Conservation (phyloP, 2,113 vertebrate genomes). For the Xiphias gladius region DNA sequence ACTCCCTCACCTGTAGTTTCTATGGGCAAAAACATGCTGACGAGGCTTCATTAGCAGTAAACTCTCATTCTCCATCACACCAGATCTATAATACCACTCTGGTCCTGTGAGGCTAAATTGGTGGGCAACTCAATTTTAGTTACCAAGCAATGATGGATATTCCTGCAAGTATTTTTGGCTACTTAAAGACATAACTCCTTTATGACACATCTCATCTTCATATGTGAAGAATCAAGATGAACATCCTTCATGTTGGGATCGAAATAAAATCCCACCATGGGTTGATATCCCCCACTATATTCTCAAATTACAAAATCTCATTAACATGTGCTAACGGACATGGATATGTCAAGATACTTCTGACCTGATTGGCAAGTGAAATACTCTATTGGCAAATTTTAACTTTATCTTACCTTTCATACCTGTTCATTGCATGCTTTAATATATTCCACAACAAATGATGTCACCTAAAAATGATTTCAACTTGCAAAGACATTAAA, state of each 20-base stretch:
- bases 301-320: not conserved
- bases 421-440: not conserved
- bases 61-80: not conserved
- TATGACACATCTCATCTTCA: not conserved
- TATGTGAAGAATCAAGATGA: not conserved
- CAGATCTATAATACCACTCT: not conserved
- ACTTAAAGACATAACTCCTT: not conserved
- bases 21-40: not conserved
- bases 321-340: not conserved
- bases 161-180: slow-evolving; percentile 33
- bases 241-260: not conserved
- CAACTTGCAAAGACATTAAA: not conserved
- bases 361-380: not conserved
- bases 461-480: not conserved
- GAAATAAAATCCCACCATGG: not conserved
- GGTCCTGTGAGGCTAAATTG: slow-evolving; percentile 5
- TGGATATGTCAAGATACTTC: not conserved
- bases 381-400: slow-evolving; percentile 8
- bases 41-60: not conserved
- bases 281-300: not conserved
- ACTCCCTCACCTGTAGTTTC: not conserved
- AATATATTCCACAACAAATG: not conserved
- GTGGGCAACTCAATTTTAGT: slow-evolving; percentile 21
- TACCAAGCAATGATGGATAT: slow-evolving; percentile 49
- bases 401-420: not conserved